These are phyloP conservation scores for Phyllostomus discolor DNA, from an alignment of 2,113 vertebrate genomes.

Conservation along the genomic window DNA sequence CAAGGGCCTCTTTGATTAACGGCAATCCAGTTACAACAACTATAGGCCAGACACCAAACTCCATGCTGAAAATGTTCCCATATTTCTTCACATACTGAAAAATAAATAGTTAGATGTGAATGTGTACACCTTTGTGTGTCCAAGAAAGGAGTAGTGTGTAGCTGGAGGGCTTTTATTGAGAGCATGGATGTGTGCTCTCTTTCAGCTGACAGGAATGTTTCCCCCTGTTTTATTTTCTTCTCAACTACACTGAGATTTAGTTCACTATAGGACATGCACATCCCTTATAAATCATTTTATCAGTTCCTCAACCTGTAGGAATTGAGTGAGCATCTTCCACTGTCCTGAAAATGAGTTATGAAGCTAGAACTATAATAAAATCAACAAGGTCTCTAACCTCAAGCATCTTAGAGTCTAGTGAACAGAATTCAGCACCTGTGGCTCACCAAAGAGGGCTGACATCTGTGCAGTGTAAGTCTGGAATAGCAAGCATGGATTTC, in stretches of 20 bases:
- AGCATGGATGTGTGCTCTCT: rapidly evolving
- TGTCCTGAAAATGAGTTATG: not conserved
- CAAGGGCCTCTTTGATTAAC: conserved; percentile 84
- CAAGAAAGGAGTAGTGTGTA: not conserved
- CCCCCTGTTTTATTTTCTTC: not conserved
- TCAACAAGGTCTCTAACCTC: not conserved
- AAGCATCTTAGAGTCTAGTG: not conserved
- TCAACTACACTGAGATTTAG: not conserved
- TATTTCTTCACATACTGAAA: conserved; percentile 81
- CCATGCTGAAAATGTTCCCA: conserved; percentile 80
- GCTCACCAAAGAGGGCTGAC: not conserved
- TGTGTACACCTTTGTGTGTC: not conserved
- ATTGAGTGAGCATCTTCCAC: not conserved
- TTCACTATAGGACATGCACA: rapidly evolving
- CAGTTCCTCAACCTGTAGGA: not conserved
- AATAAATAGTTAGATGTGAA: conserved; percentile 27
- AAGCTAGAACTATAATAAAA: not conserved
- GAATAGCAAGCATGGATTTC: not conserved
- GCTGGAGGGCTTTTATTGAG: not conserved
- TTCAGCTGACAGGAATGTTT: not conserved
- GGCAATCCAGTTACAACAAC: conserved; percentile 81
- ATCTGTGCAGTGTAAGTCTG: not conserved
- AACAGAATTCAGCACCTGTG: not conserved
- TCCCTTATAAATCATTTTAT: not conserved
- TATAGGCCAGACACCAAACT: conserved; percentile 58